Evolutionary conservation across 2,888 invertebrate species (phyloP), one percentile per base, ranked within the genome.

Genomic region (Marasmarcha lunaedactyla): DNA sequence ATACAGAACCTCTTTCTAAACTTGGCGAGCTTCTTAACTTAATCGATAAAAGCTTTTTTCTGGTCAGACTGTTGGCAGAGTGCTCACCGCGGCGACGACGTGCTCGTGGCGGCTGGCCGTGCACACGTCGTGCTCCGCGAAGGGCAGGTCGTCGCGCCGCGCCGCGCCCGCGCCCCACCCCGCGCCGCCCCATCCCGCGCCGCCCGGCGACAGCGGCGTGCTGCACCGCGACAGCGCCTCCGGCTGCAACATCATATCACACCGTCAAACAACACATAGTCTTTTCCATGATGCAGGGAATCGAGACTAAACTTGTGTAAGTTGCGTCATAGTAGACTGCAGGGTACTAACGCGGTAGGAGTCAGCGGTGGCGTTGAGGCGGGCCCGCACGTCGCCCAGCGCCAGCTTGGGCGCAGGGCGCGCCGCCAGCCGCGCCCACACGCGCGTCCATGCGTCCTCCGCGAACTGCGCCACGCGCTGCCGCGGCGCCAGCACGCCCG

Each of bases 51-150:
- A n/a, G n/a, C n/a, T n/a, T n/a, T n/a, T n/a, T n/a, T n/a, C n/a
- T n/a, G n/a, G n/a, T n/a, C n/a, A n/a, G n/a, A n/a, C n/a, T n/a
- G n/a, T n/a, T n/a, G n/a, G n/a, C n/a, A n/a, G n/a, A n/a, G n/a
- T 20, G 20, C 86, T 74, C 52, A 92, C 92, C 63, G 94, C 94
- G 6, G 94, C 93, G 33, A 94, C 91, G 33, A 94, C 89, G 61
- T 94, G 94, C 56, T 94, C 94, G 68, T 94, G 93, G 55, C 92
- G 92, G 53, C 93, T 93, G 10, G 94, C 94, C 2, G 94, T 94
- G 62, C 94, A 94, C 33, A 90, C 90, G 68, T 94, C 94, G 10
- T 90, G 84, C 69, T 94, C 94, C 44, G 90, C 85, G 73, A 94
- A 94, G 0, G 94, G 94, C 52, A 94, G 71, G 42, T 86, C 64